Base-by-base conservation (phyloP, 2,113 vertebrate genomes). In the Struthio camelus region DNA sequence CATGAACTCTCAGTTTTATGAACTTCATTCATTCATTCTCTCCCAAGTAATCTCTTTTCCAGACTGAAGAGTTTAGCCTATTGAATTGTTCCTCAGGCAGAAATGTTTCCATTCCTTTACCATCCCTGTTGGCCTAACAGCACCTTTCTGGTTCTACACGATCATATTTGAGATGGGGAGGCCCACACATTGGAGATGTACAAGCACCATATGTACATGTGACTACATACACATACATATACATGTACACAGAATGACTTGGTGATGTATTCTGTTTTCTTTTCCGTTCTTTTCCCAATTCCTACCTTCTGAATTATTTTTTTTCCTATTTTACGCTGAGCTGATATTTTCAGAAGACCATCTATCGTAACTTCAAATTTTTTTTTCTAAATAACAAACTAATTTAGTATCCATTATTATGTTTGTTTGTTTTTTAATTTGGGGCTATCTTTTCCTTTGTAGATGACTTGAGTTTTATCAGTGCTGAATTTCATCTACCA, bases 121-220 rank as follows among this genome's bases (percentile, higher is more conserved):
- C 80, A 80, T 32, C 62, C 34, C 28, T 4, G 14, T 7, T 34
- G 54, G 18, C 34, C 64, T 20, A 69, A 27, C 50, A 44, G 34
- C 2, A 1, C 19, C 56, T 38, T 27, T 7, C 4, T 10, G 30
- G 14, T 58, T 79, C 70, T 44, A 24, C n/a, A 16, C 0, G 0
- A 19, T 11, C 64, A 16, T 22, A 13, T 17, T n/a, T 18, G 40
- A 80, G 69, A 36, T 20, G 51, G 23, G 70, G 46, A 78, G 23
- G 40, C 10, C 30, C 64, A 40, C 7, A 8, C 13, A 6, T 23
- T 6, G 32, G 66, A 59, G 61, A 59, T 36, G 34, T n/a, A 56
- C 10, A 14, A 3, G 5, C 1, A 1, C 8, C 58, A 67, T 3
- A 1, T 0, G 0, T 7, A 4, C 20, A 28, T 53, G 27, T 23